Evolutionary conservation across 2,113 vertebrate species (phyloP).

Genomic region (Chascanopsetta lugubris): DNA sequence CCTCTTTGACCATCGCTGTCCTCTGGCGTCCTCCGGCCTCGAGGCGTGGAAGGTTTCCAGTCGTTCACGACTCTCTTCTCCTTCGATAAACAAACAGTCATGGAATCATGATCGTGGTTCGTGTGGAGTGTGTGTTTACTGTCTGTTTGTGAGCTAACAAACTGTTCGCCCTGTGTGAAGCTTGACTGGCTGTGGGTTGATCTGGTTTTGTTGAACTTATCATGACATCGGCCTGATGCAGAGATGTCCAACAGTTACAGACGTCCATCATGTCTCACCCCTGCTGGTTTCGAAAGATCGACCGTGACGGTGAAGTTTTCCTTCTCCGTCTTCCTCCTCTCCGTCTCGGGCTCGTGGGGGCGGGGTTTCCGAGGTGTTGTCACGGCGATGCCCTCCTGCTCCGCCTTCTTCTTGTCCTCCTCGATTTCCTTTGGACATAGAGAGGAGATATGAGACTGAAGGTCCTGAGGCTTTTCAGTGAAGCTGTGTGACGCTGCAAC

Average conservation of each 20-base stretch:
- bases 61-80: conserved; percentile 84
- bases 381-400: conserved; percentile 89
- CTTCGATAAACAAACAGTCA: conserved; percentile 62
- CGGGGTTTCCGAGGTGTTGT: conserved; percentile 83
- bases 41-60: conserved; percentile 65
- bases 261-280: conserved; percentile 61
- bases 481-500: background rate
- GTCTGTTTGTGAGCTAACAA: too few relatives aligned
- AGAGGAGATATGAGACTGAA: background rate
- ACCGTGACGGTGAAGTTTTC: conserved; percentile 82
- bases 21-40: conserved; percentile 60
- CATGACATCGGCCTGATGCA: background rate
- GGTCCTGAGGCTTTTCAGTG: background rate
- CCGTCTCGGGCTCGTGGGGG: conserved; percentile 66
- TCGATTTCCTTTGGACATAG: conserved; percentile 86
- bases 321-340: conserved; percentile 78
- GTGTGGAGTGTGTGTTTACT: too few relatives aligned
- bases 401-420: conserved; percentile 90
- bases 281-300: conserved; percentile 70
- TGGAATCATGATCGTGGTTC: background rate
- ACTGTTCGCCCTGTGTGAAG: too few relatives aligned
- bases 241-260: background rate
- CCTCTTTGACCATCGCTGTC: conserved; percentile 50
- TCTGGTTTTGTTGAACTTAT: too few relatives aligned
- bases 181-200: too few relatives aligned